Conservation (phyloP, 2,113 vertebrate genomes). For the Struthio camelus region DNA sequence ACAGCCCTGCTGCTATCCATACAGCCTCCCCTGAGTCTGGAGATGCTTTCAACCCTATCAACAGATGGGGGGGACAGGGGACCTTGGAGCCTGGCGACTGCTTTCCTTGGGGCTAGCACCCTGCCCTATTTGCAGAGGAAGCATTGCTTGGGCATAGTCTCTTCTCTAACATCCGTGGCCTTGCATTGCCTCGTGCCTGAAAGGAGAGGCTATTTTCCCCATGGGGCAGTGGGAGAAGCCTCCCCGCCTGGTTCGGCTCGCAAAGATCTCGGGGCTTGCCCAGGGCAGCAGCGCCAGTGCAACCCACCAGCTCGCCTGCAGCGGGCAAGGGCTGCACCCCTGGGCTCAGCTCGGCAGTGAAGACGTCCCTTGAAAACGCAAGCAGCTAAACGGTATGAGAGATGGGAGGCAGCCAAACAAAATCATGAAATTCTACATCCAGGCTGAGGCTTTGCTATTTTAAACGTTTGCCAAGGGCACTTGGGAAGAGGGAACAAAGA, state of each 20-base stretch:
- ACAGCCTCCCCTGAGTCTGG: neutral
- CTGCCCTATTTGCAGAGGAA: neutral
- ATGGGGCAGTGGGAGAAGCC: neutral
- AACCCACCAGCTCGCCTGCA: too few relatives aligned
- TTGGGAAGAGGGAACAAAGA: neutral
- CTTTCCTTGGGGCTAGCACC: neutral
- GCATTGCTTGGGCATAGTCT: neutral
- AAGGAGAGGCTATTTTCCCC: neutral
- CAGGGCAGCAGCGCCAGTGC: too few relatives aligned
- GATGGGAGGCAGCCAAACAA: accelerated
- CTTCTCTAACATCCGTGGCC: neutral
- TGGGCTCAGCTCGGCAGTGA: neutral
- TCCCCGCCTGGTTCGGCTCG: neutral
- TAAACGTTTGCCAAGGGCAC: neutral
- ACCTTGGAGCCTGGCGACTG: neutral
- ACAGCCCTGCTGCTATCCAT: neutral
- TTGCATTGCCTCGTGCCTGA: neutral
- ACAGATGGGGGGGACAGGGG: neutral
- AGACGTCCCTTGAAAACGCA: neutral
- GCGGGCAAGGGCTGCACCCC: too few relatives aligned
- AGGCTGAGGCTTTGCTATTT: neutral
- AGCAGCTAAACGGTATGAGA: neutral
- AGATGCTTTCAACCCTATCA: neutral
- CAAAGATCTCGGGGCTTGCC: too few relatives aligned
- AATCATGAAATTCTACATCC: neutral